A percentile compares a stretch with the other conserved stretches of the same genome.
These are phyloP conservation scores for Gavialis gangeticus DNA, from an alignment of 2,113 vertebrate genomes.

Conservation along the genomic window DNA sequence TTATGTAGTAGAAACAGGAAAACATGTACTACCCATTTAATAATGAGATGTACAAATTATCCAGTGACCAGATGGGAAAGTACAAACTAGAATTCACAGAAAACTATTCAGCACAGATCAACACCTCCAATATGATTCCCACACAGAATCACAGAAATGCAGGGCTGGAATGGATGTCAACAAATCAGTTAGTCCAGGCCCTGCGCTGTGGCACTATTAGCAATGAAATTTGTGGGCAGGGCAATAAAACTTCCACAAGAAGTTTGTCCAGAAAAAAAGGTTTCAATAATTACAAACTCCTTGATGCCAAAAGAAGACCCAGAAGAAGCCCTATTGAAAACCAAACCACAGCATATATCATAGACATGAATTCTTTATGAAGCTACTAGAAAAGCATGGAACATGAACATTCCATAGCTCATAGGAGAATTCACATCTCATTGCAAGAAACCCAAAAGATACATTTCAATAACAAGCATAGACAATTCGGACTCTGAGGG, in stretches of 20 bases:
- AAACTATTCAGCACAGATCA: constrained; percentile 52
- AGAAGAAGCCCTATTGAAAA: constrained; percentile 23
- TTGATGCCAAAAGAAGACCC: neutral
- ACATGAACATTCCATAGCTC: constrained; percentile 6
- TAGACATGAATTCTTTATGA: constrained; percentile 35
- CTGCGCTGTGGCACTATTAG: neutral
- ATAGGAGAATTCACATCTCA: constrained; percentile 10
- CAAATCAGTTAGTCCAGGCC: neutral
- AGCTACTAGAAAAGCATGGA: constrained; percentile 26
- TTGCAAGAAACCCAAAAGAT: constrained; percentile 15
- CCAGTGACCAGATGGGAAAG: constrained; percentile 64
- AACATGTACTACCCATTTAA: constrained; percentile 38
- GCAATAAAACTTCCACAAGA: neutral
- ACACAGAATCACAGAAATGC: constrained; percentile 6
- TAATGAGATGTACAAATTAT: constrained; percentile 61
- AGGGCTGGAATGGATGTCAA: neutral
- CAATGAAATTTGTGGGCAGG: neutral
- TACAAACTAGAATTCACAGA: constrained; percentile 54
- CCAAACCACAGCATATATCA: constrained; percentile 40
- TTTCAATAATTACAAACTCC: constrained; percentile 8
- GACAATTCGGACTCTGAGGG: neutral
- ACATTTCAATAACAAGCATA: neutral
- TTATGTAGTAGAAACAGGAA: constrained; percentile 8
- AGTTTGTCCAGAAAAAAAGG: neutral
- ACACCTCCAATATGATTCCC: constrained; percentile 47